Evolutionary conservation across 1,140 invertebrate genomes (phyloP).

Genomic region (Diorhabda sublineata): DNA sequence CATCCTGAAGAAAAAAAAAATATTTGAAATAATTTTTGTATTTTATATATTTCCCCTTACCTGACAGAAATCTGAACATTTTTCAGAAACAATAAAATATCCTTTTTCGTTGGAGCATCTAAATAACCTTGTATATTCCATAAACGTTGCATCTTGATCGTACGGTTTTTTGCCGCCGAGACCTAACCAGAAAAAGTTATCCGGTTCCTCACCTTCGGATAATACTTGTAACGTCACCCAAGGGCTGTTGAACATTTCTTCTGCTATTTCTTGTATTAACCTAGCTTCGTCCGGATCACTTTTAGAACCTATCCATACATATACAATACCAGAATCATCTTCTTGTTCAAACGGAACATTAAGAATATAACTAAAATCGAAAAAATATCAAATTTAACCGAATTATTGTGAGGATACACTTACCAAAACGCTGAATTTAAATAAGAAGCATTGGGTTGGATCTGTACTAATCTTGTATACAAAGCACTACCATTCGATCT

Average conservation of each 20-base stretch:
- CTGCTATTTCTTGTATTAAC: slow-evolving; percentile 88
- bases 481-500: slow-evolving; percentile 93
- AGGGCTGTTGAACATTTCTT: slow-evolving; percentile 88
- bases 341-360: slow-evolving; percentile 93
- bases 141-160: slow-evolving; percentile 86
- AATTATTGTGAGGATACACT: slow-evolving; percentile 29
- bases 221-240: slow-evolving; percentile 85
- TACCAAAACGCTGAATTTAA: slow-evolving; percentile 85
- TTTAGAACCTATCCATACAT: slow-evolving; percentile 95
- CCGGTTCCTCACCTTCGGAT: slow-evolving; percentile 96
- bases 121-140: slow-evolving; percentile 92
- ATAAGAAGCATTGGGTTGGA: slow-evolving; percentile 70
- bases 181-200: slow-evolving; percentile 98
- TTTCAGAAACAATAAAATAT: slow-evolving; percentile 98
- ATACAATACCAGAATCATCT: slow-evolving; percentile 88
- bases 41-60: slow-evolving; percentile 48
- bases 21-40: not conserved
- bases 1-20: slow-evolving; percentile 66
- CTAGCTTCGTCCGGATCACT: slow-evolving; percentile 83
- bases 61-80: slow-evolving; percentile 99
- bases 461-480: slow-evolving; percentile 91
- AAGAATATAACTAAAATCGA: slow-evolving; percentile 77
- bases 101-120: slow-evolving; percentile 99
- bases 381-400: not conserved
- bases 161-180: slow-evolving; percentile 91